phyloP scores from a whole-genome alignment of 2,888 invertebrate species.

The Diarsia brunnea region DNA sequence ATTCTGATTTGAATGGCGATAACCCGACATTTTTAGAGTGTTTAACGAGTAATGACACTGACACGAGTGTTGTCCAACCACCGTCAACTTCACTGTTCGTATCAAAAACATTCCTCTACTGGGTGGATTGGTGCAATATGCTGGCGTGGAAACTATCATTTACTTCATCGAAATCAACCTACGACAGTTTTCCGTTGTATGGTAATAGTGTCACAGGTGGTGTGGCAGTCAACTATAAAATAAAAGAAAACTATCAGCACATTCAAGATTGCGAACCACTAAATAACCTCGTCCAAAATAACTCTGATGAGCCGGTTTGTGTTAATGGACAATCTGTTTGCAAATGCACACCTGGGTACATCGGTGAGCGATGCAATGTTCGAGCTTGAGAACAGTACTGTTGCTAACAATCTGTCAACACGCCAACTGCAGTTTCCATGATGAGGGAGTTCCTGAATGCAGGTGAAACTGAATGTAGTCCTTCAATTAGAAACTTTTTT shows the following conservation, averaged over 20 bases:
- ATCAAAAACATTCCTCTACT: background rate
- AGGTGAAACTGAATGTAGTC: background rate
- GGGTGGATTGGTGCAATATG: too few species aligned
- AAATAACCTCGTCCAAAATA: background rate
- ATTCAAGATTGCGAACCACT: background rate
- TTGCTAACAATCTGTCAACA: too few species aligned
- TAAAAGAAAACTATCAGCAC: background rate
- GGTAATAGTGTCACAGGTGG: background rate
- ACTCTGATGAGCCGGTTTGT: background rate
- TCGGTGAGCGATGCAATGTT: background rate
- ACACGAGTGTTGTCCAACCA: background rate
- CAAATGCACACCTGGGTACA: slow-evolving; percentile 4
- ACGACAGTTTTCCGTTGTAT: background rate
- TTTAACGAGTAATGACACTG: background rate
- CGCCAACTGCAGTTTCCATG: background rate
- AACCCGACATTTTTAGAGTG: background rate
- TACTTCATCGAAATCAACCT: too few species aligned
- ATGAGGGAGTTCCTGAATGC: background rate
- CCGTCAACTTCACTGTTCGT: background rate
- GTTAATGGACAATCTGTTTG: slow-evolving; percentile 5
- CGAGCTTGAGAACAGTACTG: background rate
- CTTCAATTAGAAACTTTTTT: background rate
- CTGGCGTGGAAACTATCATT: background rate
- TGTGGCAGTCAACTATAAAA: background rate
- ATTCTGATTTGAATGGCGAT: background rate